Evolutionary conservation across 1,140 invertebrate genomes (phyloP).

Genomic region (Drosophila simulans): DNA sequence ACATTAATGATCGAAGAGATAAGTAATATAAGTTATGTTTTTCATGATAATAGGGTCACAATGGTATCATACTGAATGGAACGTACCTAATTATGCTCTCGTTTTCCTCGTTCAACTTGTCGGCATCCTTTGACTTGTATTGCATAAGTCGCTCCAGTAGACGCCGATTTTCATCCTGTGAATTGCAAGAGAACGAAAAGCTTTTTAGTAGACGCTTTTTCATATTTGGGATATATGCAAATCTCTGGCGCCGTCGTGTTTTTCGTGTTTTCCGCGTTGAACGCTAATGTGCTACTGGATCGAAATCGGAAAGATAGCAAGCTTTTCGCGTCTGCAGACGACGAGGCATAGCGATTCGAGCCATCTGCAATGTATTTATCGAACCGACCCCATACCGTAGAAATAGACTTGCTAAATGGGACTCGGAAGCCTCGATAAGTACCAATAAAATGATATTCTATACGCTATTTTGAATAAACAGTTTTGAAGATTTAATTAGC

Average conservation of each 20-base stretch:
- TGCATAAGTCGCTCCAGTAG: conserved; percentile 94
- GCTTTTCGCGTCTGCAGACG: conserved; percentile 30
- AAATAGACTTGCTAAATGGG: background rate
- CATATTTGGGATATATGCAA: conserved; percentile 24
- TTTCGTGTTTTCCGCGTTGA: conserved; percentile 29
- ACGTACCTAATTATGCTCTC: conserved; percentile 93
- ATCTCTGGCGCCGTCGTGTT: conserved; percentile 2
- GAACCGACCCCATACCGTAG: conserved; percentile 17
- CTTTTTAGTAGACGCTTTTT: conserved; percentile 43
- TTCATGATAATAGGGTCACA: conserved; percentile 23
- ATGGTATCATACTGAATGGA: background rate
- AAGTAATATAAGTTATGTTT: conserved; percentile 39
- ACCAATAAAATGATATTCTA: conserved; percentile 5
- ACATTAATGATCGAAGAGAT: conserved; percentile 39
- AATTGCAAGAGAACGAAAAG: conserved; percentile 59
- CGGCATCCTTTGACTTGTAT: conserved; percentile 96
- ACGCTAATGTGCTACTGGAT: conserved; percentile 54
- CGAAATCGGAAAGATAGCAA: conserved; percentile 48
- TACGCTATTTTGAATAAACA: background rate
- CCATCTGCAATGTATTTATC: conserved; percentile 40
- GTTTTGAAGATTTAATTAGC: background rate
- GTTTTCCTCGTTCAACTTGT: conserved; percentile 97
- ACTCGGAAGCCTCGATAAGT: conserved; percentile 12
- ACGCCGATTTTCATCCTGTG: conserved; percentile 95
- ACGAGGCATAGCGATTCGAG: conserved; percentile 15